A percentile compares a stretch with the other conserved stretches of the same genome.
Evolutionary conservation across 1,140 invertebrate species (phyloP).

Genomic region (Cardiocondyla obscurior): DNA sequence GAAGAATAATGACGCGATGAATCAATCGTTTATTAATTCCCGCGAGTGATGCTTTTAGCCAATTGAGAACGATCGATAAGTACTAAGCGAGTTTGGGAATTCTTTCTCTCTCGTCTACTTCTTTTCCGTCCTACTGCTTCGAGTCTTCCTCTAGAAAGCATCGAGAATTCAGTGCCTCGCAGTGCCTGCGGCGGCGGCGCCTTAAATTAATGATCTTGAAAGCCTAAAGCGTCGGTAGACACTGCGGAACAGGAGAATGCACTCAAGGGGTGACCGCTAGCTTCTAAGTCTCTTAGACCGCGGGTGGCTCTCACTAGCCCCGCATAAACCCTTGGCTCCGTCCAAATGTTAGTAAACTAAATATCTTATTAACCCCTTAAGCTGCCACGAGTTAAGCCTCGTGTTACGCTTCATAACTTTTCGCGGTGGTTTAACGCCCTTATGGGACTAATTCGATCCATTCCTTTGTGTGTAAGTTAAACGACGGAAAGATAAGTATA

Average conservation of each 20-base stretch:
- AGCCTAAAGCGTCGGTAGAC: constrained; percentile 82
- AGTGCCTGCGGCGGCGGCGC: constrained; percentile 73
- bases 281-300: constrained; percentile 83
- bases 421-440: constrained; percentile 55
- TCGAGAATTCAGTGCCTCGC: constrained; percentile 69
- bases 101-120: constrained; percentile 53
- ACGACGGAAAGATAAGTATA: constrained; percentile 30
- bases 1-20: background rate
- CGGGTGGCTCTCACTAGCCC: constrained; percentile 69
- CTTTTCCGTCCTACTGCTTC: constrained; percentile 43
- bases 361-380: constrained; percentile 83
- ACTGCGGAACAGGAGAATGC: constrained; percentile 83
- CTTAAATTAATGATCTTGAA: constrained; percentile 84
- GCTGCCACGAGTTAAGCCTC: constrained; percentile 70
- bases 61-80: constrained; percentile 39
- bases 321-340: constrained; percentile 71
- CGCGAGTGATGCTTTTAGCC: constrained; percentile 25
- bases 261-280: constrained; percentile 83
- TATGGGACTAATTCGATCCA: constrained; percentile 48
- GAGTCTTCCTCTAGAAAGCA: constrained; percentile 59
- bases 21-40: constrained; percentile 34
- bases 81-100: constrained; percentile 41
- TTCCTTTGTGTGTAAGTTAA: constrained; percentile 26
- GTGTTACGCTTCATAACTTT: constrained; percentile 68
- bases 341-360: constrained; percentile 82